Evolutionary conservation across 2,113 vertebrate species (phyloP), one percentile per base, ranked within the genome.

Genomic region (Dissostichus mawsoni): DNA sequence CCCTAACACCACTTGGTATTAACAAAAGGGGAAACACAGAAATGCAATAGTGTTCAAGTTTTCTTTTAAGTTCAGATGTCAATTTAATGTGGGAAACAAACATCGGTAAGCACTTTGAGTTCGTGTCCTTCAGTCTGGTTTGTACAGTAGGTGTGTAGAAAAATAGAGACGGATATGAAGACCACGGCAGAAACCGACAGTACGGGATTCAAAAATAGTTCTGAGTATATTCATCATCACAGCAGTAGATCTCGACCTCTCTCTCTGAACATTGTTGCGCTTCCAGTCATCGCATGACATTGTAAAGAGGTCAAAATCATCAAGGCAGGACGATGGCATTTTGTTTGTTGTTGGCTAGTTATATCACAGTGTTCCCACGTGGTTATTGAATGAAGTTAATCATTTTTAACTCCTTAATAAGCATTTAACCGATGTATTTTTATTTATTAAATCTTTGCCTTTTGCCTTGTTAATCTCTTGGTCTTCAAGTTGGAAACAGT

Each of bases 401-500:
- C 11, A 76, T 76, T 80, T 74, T 62, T 66, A 80, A 47, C 68
- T 71, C 17, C 74, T 85, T 86, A 73, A 79, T 53, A 2, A 81
- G 78, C 76, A 82, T 85, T 82, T 84, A 75, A 84, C 74, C 36
- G 18, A 36, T 68, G 62, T 76, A 3, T 69, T 84, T 87, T 82
- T 62, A 63, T 84, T 83, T 72, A 59, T 79, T 84, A 66, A 76
- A 81, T 87, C 58, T 41, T 86, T 55, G 45, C 81, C 65, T 72
- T 82, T 87, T 87, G 74, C 80, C 74, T 87, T 89, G 85, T 88
- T 80, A 78, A 87, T 87, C 55, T 88, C 48, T 85, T 44, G 50
- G 67, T 89, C 71, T 81, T 86, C 29, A 68, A 85, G 71, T 81
- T 85, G 62, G 65, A 80, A 88, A 78, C 51, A 36, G 59, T 82